Evolutionary conservation across 2,888 invertebrate species (phyloP).

Genomic region (Lasioglossum lativentre): DNA sequence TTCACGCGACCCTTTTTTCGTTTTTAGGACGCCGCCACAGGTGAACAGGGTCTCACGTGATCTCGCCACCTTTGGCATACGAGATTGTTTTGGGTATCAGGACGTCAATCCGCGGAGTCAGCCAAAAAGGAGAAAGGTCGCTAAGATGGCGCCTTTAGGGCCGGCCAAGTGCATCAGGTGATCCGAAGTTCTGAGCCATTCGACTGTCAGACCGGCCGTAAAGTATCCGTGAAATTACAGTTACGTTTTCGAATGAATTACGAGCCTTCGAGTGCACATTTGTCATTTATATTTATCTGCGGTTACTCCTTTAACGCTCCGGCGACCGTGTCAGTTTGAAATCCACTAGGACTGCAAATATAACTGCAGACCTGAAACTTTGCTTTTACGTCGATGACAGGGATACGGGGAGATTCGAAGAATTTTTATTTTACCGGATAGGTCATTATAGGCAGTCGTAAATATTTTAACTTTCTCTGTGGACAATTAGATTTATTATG

Average conservation of each 20-base stretch:
- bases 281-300: not conserved
- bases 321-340: not conserved
- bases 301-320: not conserved
- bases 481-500: no score
- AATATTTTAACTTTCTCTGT: not conserved
- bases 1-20: constrained; percentile 36
- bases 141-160: not conserved
- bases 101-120: not conserved
- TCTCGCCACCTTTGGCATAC: not conserved
- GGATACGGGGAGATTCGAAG: not conserved
- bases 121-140: not conserved
- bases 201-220: not conserved
- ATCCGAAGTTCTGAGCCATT: not conserved
- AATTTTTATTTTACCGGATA: not conserved
- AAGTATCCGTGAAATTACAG: not conserved
- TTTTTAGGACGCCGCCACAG: not conserved
- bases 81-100: not conserved
- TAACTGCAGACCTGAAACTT: not conserved
- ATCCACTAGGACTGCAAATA: not conserved
- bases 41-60: not conserved
- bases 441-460: not conserved
- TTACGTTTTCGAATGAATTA: not conserved
- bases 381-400: not conserved
- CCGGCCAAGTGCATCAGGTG: not conserved
- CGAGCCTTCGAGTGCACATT: not conserved